Conservation (phyloP, 2,888 invertebrate species). For the Corythucha ciliata region DNA sequence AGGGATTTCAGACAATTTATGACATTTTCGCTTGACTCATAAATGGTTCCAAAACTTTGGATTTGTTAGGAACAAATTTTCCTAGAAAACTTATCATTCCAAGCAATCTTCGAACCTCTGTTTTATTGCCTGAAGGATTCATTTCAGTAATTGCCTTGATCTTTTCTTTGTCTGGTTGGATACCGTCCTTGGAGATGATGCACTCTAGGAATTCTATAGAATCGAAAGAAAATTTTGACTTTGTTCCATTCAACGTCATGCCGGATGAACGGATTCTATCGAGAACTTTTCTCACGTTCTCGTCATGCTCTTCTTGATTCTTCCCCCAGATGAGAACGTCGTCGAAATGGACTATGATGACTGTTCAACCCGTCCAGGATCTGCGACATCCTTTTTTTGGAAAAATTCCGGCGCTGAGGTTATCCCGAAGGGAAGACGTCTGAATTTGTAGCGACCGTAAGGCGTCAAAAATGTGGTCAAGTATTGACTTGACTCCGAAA, state of each 20-base stretch:
- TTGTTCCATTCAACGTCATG: constrained; percentile 25
- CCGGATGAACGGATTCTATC: constrained; percentile 10
- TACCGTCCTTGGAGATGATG: constrained; percentile 27
- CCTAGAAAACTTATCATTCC: constrained; percentile 11
- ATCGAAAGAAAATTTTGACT: too few species aligned
- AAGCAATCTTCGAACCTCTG: constrained; percentile 22
- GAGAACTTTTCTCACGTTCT: constrained; percentile 7
- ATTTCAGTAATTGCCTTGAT: constrained; percentile 24
- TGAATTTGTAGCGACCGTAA: constrained; percentile 33
- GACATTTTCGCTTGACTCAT: constrained; percentile 14
- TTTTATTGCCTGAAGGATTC: constrained; percentile 10
- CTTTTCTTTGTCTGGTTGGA: constrained; percentile 23
- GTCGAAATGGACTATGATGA: constrained; percentile 23
- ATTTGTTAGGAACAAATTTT: constrained; percentile 24
- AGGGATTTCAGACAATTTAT: background rate
- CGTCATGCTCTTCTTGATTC: constrained; percentile 18
- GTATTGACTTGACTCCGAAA: constrained; percentile 29
- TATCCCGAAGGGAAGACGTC: constrained; percentile 34
- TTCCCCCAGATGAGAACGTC: constrained; percentile 24
- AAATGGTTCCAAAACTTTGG: constrained; percentile 15
- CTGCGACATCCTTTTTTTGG: too few species aligned
- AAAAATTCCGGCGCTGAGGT: constrained; percentile 29
- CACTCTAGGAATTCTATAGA: constrained; percentile 34
- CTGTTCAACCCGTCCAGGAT: too few species aligned
- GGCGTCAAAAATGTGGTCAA: constrained; percentile 33